Percentiles rank a stretch among this genome's conserved stretches.
Conservation (phyloP, 2,888 invertebrate species). For the Yponomeuta sedellus region DNA sequence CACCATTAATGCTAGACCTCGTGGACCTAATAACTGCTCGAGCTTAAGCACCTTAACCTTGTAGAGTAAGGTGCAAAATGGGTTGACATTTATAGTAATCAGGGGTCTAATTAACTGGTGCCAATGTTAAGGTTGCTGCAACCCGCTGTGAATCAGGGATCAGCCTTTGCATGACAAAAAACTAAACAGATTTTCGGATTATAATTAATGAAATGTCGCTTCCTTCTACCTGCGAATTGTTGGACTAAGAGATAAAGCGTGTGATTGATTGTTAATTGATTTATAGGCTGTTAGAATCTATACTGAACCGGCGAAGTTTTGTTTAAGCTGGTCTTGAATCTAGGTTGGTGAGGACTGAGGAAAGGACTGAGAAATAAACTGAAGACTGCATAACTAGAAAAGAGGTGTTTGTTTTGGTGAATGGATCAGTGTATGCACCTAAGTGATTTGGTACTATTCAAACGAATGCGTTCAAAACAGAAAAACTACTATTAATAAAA, state of each 20-base stretch:
- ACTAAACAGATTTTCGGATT: constrained; percentile 52
- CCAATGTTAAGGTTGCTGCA: constrained; percentile 23
- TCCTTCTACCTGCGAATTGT: constrained; percentile 22
- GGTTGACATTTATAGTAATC: neutral
- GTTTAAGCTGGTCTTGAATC: no score
- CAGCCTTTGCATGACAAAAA: constrained; percentile 30
- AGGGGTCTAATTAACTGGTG: neutral
- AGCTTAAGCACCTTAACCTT: neutral
- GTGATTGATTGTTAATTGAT: constrained; percentile 2
- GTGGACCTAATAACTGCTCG: constrained; percentile 1
- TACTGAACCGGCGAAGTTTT: no score
- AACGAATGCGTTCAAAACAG: no score
- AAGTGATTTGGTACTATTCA: no score
- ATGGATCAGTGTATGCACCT: no score
- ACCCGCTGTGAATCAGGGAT: constrained; percentile 58
- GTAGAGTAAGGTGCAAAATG: neutral
- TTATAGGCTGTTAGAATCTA: neutral
- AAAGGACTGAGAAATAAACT: no score
- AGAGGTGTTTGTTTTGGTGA: neutral
- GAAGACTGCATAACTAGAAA: neutral
- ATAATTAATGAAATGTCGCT: constrained; percentile 63
- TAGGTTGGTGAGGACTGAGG: no score
- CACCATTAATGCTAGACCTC: neutral
- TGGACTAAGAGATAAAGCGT: neutral
- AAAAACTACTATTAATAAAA: no score